Base-by-base conservation (phyloP, 1,140 invertebrate genomes). In the Brachionus sp. region DNA sequence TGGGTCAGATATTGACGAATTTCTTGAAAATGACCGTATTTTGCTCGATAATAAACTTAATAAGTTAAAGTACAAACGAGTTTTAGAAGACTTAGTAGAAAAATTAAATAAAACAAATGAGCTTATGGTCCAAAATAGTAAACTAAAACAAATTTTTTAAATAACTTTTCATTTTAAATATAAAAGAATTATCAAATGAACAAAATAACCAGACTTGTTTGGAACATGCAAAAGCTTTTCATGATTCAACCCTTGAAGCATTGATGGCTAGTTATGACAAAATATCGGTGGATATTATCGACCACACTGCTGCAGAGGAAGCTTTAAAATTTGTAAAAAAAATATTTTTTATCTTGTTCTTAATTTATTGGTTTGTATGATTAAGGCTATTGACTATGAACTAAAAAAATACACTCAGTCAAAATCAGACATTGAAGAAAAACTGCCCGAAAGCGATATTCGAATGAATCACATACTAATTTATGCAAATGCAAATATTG, bases 401-500 rank as follows among this genome's bases (percentile, higher is more conserved):
- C 29, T 57, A 3, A 66, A 80, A 39, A 80, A 80, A n/a, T 80
- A 80, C 23, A 44, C 77, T 4, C 77, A 66, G 10, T 13, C 29
- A 5, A 62, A 39, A 80, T 13, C 16, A 10, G 50, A 80, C 12
- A 44, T 80, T 9, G 35, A 39, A 33, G 62, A 66, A 23, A 80
- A 35, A 66, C 77, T 80, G 6, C 77, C 77, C 6, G 50, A 62
- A 16, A 29, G 10, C 16, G 77, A 80, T 25, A 10, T 33, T 12
- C n/a, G 77, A 33, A 80, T 80, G 35, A 66, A 80, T 16, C 77
- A 80, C 25, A 80, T 80, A 62, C 29, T 80, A 13, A 66, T 80
- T 13, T 80, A 80, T 35, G 33, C 39, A 42, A 66, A 66, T 44
- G 33, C 50, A 9, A 80, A 80, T 25, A 23, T 42, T 6, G 12